Percentiles rank a stretch among this genome's conserved stretches.
Conservation (phyloP, 1,140 invertebrate species). For the Sarcophaga peregrina region DNA sequence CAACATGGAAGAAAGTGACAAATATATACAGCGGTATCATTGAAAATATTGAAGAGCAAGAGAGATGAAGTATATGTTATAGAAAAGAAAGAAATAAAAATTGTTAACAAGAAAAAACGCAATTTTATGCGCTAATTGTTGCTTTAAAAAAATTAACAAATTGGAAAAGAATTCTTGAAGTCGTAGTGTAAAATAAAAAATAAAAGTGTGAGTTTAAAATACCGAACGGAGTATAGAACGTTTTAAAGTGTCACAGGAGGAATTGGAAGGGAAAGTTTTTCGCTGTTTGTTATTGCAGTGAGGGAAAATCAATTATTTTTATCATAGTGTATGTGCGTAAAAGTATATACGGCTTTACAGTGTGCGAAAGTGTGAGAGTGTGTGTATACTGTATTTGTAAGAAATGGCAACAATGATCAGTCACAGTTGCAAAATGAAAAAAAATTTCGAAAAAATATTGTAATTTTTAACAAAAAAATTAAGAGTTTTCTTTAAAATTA, state of each 20-base stretch:
- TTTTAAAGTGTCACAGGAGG: neutral
- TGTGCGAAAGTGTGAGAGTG: neutral
- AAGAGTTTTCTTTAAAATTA: neutral
- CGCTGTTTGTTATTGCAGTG: constrained; percentile 27
- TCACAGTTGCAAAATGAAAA: constrained; percentile 4
- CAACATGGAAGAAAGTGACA: constrained; percentile 32
- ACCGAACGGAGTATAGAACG: neutral
- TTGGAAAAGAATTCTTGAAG: neutral
- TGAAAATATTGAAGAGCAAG: neutral
- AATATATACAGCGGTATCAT: neutral
- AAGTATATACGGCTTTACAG: constrained; percentile 1
- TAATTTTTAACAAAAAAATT: neutral
- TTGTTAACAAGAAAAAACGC: constrained; percentile 30
- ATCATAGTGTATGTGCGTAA: constrained; percentile 5
- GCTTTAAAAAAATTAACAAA: neutral
- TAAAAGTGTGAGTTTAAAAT: neutral
- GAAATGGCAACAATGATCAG: constrained; percentile 15
- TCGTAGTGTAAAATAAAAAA: too few species aligned
- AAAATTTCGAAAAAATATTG: neutral
- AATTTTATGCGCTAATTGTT: constrained; percentile 35
- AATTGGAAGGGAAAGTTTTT: constrained; percentile 30
- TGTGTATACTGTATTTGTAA: neutral
- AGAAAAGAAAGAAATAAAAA: constrained; percentile 1
- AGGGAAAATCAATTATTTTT: constrained; percentile 46
- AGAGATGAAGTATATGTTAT: neutral